phyloP scores from a whole-genome alignment of 1,140 invertebrate genomes.

The Solenopsis invicta region DNA sequence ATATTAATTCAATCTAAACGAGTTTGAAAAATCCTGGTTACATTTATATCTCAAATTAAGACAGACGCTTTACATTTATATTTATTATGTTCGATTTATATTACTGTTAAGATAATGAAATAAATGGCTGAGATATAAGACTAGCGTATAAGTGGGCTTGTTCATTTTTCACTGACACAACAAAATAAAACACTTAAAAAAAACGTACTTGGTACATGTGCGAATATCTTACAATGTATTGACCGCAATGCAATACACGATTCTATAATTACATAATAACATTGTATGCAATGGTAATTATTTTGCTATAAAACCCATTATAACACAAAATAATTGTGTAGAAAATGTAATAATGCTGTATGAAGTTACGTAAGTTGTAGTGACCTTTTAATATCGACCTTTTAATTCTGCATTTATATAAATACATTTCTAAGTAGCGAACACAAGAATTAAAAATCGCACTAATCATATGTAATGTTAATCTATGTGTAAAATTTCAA shows the following conservation, averaged over 20 bases:
- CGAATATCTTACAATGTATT: background rate
- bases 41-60: background rate
- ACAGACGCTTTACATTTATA: background rate
- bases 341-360: background rate
- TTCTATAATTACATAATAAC: constrained; percentile 9
- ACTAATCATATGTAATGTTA: background rate
- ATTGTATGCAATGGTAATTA: constrained; percentile 2
- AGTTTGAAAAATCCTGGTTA: constrained; percentile 33
- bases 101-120: background rate
- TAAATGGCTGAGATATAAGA: constrained; percentile 32
- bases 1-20: background rate
- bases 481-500: background rate
- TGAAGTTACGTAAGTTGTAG: background rate
- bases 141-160: constrained; percentile 34
- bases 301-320: background rate
- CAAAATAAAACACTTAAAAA: constrained; percentile 16
- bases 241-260: background rate
- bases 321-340: constrained; percentile 1
- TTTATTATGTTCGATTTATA: constrained; percentile 20
- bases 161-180: constrained; percentile 25
- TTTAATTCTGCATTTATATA: background rate
- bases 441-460: background rate
- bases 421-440: background rate
- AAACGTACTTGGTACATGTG: background rate
- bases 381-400: constrained; percentile 3